Conservation (phyloP, 2,888 invertebrate genomes). For the Blera fallax region DNA sequence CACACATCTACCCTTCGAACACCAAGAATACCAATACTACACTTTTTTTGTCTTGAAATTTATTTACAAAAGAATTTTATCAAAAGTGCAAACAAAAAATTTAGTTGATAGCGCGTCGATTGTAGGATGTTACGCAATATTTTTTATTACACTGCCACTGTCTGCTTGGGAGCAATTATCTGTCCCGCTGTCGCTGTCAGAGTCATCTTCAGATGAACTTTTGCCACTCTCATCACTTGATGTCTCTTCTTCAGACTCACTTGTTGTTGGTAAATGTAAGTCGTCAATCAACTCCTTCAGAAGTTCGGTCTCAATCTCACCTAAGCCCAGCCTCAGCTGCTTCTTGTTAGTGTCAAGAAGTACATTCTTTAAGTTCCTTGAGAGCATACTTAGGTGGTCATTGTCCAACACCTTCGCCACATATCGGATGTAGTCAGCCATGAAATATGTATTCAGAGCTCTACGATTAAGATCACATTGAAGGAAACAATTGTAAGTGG, state of each 20-base stretch:
- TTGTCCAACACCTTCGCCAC: conserved; percentile 69
- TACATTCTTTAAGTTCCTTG: conserved; percentile 79
- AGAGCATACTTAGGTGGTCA: conserved; percentile 76
- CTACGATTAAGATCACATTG: conserved; percentile 76
- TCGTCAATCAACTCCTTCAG: conserved; percentile 79
- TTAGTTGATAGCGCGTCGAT: too few relatives aligned
- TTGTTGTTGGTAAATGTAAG: conserved; percentile 75
- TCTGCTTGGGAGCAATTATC: conserved; percentile 62
- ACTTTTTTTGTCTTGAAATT: neutral
- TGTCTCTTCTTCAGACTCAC: conserved; percentile 71
- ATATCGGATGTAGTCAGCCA: conserved; percentile 79
- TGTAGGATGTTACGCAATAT: neutral
- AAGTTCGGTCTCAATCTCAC: conserved; percentile 78
- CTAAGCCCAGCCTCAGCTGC: conserved; percentile 77
- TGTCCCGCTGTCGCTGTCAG: conserved; percentile 74
- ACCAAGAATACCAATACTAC: too few relatives aligned
- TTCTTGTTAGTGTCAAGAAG: conserved; percentile 77
- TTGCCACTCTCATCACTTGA: conserved; percentile 67
- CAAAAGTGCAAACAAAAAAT: neutral
- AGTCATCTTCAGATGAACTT: conserved; percentile 46
- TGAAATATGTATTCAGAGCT: conserved; percentile 77
- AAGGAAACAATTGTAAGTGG: conserved; percentile 76
- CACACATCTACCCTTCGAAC: too few relatives aligned
- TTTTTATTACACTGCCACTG: conserved; percentile 25
- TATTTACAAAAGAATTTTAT: neutral